Evolutionary conservation across 1,140 invertebrate genomes (phyloP).

Genomic region (Mya arenaria): DNA sequence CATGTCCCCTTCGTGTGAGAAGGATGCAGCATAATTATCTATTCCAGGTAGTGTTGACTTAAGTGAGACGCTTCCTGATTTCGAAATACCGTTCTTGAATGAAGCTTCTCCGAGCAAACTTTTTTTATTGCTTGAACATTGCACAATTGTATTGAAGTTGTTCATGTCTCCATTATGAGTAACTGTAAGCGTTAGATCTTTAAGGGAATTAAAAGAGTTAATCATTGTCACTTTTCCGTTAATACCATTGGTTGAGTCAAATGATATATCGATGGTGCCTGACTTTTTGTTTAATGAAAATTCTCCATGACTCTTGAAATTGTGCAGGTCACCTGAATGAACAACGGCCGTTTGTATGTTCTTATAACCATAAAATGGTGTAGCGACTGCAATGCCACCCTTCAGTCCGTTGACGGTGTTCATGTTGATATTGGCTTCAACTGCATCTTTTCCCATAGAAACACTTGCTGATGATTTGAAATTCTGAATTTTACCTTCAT

Average conservation of each 20-base stretch:
- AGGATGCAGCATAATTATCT: constrained; percentile 12
- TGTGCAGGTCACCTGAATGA: neutral
- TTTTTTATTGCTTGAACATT: neutral
- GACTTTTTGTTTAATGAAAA: constrained; percentile 4
- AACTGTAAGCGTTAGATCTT: neutral
- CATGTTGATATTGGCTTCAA: constrained; percentile 7
- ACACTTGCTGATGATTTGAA: constrained; percentile 24
- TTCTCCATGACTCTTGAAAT: constrained; percentile 28
- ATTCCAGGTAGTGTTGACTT: neutral
- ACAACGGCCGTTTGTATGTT: neutral
- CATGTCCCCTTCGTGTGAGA: constrained; percentile 1
- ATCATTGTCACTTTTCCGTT: neutral
- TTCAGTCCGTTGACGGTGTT: constrained; percentile 23
- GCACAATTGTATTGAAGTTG: constrained; percentile 23
- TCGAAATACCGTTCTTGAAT: neutral
- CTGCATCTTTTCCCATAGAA: constrained; percentile 13
- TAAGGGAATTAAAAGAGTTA: neutral
- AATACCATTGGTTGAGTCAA: constrained; percentile 14
- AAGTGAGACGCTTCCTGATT: constrained; percentile 19
- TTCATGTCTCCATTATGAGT: neutral
- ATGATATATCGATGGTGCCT: constrained; percentile 1
- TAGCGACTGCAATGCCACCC: neutral
- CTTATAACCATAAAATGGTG: constrained; percentile 16
- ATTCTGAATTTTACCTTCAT: constrained; percentile 3
- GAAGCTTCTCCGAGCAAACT: neutral